phyloP scores from a whole-genome alignment of 2,797 vertebrate genomes.

The Falco naumanni region DNA sequence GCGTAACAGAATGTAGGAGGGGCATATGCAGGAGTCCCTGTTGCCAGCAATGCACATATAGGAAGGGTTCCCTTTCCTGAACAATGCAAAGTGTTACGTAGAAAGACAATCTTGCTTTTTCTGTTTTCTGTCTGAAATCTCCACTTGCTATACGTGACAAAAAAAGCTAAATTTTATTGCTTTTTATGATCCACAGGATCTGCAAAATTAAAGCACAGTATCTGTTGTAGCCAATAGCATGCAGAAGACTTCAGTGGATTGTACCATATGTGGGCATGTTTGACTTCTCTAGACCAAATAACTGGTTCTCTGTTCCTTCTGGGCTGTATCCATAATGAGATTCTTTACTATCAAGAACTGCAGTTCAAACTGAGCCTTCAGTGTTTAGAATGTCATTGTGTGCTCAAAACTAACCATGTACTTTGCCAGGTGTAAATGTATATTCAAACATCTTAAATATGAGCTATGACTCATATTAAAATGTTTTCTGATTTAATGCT shows the following conservation, averaged over 20 bases:
- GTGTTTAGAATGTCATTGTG: neutral
- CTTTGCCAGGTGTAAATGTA: neutral
- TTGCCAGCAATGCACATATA: neutral
- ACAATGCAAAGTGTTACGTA: neutral
- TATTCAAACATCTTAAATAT: neutral
- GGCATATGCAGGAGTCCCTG: neutral
- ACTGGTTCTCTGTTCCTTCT: neutral
- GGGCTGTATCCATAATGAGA: neutral
- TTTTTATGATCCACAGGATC: neutral
- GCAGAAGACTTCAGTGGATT: neutral
- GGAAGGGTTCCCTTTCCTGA: neutral
- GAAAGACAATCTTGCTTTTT: neutral
- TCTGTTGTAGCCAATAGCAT: neutral
- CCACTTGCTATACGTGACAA: neutral
- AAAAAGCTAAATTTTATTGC: neutral
- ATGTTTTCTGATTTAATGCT: neutral
- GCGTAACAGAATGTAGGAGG: neutral
- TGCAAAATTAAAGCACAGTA: neutral
- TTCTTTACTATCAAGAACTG: neutral
- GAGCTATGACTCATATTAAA: neutral
- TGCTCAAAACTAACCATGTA: neutral
- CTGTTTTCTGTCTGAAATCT: neutral
- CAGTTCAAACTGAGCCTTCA: neutral
- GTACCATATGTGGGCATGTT: neutral
- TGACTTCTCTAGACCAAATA: neutral